A percentile compares a stretch with the other conserved stretches of the same genome.
These are phyloP conservation scores for Ceramica pisi DNA, from an alignment of 2,888 invertebrate genomes.

Conservation along the genomic window DNA sequence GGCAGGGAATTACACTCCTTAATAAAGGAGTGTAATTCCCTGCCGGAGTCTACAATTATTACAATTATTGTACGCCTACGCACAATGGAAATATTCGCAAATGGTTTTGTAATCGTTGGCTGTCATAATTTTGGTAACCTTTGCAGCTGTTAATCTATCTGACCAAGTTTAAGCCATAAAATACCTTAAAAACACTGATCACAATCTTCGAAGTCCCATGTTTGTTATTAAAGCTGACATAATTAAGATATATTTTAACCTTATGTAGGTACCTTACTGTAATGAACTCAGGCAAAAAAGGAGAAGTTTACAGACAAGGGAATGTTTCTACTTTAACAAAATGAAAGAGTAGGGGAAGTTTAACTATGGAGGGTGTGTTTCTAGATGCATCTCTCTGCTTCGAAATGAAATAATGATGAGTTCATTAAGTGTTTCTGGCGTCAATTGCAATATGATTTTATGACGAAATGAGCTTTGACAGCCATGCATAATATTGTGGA, in stretches of 20 bases:
- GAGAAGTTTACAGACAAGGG: background rate
- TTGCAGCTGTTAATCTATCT: background rate
- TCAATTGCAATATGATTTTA: background rate
- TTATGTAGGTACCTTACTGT: background rate
- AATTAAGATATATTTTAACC: slow-evolving; percentile 2
- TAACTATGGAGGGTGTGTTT: slow-evolving; percentile 8
- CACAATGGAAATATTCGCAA: too few species aligned
- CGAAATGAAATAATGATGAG: slow-evolving; percentile 2
- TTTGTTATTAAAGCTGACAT: background rate
- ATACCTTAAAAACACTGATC: slow-evolving; percentile 1
- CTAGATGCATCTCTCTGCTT: background rate
- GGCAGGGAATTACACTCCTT: too few species aligned
- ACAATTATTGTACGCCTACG: too few species aligned
- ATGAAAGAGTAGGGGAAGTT: slow-evolving; percentile 6
- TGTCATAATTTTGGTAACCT: background rate
- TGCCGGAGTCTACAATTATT: too few species aligned
- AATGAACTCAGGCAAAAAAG: slow-evolving; percentile 11
- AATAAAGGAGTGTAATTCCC: too few species aligned
- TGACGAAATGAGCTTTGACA: background rate
- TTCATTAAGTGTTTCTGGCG: background rate
- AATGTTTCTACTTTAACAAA: background rate
- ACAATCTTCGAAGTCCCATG: background rate
- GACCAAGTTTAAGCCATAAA: background rate
- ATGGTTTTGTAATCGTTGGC: too few species aligned
- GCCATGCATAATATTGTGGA: too few species aligned